Evolutionary conservation across 2,113 vertebrate species (phyloP), one percentile per base, ranked within the genome.

Genomic region (Phycodurus eques): DNA sequence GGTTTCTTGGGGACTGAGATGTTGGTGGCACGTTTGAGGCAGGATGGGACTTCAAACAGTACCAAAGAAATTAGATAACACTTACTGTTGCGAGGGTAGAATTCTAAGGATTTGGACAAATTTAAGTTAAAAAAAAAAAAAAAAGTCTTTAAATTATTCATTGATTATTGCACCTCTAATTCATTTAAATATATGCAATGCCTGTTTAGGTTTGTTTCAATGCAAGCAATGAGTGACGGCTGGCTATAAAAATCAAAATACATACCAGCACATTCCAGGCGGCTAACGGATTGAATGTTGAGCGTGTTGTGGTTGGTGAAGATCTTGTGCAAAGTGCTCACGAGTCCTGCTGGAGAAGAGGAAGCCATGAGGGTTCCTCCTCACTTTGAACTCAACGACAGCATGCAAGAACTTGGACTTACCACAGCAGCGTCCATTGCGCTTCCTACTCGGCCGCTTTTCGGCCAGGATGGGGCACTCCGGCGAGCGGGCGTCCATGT

Each of bases 211-310:
- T 57, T 22, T 27, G 11, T n/a, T 57, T 3, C 1, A 14, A 59
- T 2, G 57, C 17, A 39, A 35, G 12, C 13, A 17, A 33, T 7
- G 27, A 4, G 11, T 27, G 56, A 11, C 8, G 20, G 7, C 8
- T n/a, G 15, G 17, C 5, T 20, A 56, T 56, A n/a, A 10, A 56
- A 56, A 56, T 3, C 4, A n/a, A 63, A 19, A 60, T 8, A 71
- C 89, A 63, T 86, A 93, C 91, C 89, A 66, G 81, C 85, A 83
- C 87, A 88, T 84, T 85, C 85, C 86, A 90, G 87, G 65, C 73
- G 85, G 44, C 35, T 68, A 81, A 80, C 51, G 35, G 90, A 75
- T 56, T 89, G 89, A 69, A 90, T 91, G 76, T 91, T 87, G 68
- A 91, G 87, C 2, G 76, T 82, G 67, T 84, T 85, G 10, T 71